phyloP scores from a whole-genome alignment of 2,888 invertebrate species.

The Invenusta paracnida region DNA sequence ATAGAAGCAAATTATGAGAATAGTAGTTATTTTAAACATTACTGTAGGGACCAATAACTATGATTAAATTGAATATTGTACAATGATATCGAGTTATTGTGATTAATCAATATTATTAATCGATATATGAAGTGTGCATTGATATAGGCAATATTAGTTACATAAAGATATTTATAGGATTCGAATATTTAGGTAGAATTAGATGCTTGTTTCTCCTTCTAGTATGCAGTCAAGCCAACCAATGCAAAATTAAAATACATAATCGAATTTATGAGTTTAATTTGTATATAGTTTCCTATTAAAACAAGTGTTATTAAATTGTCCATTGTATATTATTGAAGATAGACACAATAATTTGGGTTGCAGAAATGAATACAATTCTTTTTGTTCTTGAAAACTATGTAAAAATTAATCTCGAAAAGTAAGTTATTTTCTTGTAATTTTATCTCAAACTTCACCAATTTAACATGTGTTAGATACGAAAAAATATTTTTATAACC shows the following conservation, averaged over 20 bases:
- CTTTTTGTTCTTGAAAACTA: background rate
- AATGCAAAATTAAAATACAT: background rate
- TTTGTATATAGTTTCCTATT: background rate
- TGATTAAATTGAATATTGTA: too few species aligned
- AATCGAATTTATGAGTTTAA: background rate
- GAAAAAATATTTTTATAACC: too few species aligned
- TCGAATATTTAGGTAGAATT: background rate
- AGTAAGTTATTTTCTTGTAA: too few species aligned
- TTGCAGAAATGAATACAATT: background rate
- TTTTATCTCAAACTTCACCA: too few species aligned
- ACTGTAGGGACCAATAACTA: too few species aligned
- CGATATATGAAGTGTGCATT: background rate
- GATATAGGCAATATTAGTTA: background rate
- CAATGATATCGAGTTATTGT: too few species aligned
- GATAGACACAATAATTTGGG: background rate
- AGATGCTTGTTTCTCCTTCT: background rate
- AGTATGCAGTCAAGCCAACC: background rate
- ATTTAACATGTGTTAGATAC: too few species aligned
- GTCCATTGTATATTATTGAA: background rate
- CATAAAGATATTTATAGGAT: background rate
- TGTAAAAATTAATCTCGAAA: too few species aligned
- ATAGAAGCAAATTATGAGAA: too few species aligned
- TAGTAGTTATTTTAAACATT: too few species aligned
- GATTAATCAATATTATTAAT: too few species aligned
- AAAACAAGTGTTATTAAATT: background rate